Evolutionary conservation across 53 echinoderm and acorn worm species (phyloP), one percentile per base, ranked within the genome.

Genomic region (Apostichopus leukothele): DNA sequence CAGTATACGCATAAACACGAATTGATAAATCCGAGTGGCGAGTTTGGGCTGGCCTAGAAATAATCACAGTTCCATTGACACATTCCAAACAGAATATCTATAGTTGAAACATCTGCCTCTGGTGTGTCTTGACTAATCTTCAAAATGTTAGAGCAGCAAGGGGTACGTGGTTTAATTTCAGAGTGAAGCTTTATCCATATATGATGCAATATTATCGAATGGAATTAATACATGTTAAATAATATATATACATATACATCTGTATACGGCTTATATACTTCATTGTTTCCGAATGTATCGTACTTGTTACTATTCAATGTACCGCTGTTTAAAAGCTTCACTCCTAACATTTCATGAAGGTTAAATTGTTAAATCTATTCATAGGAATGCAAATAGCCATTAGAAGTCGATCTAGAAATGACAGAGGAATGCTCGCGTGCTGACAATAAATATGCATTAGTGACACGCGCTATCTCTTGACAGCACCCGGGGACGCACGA

Each of bases 361-460:
- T 71, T 71, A 71, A 71, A 71, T 71, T 71, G 71, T 71, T 71
- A 19, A 71, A 71, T 71, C 71, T 71, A 71, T 71, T 71, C 71
- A 71, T 71, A 86, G 86, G 68, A 88, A 88, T 71, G 74, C 53
- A 88, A 88, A 88, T 53, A 50, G 53, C 73, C 57, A 73, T 88
- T 75, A 68, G 73, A 75, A 75, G 88, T 51, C 74, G 39, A 75
- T 22, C 71, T 50, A 18, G 76, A 75, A 59, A 81, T 20, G 81
- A 81, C 81, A 81, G 55, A 81, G 75, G 88, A 87, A 87, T 87
- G 88, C 75, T 87, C 88, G 88, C 88, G 88, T 87, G 88, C 75
- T 53, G 74, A 50, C 67, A 66, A 86, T 67, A 71, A 86, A 86
- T 86, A 86, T 86, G 67, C 51, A 86, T 86, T 26, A 86, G 67